Percentiles rank a stretch among this genome's conserved stretches.
Evolutionary conservation across 2,888 invertebrate genomes (phyloP).

Genomic region (Ceraclea dissimilis): DNA sequence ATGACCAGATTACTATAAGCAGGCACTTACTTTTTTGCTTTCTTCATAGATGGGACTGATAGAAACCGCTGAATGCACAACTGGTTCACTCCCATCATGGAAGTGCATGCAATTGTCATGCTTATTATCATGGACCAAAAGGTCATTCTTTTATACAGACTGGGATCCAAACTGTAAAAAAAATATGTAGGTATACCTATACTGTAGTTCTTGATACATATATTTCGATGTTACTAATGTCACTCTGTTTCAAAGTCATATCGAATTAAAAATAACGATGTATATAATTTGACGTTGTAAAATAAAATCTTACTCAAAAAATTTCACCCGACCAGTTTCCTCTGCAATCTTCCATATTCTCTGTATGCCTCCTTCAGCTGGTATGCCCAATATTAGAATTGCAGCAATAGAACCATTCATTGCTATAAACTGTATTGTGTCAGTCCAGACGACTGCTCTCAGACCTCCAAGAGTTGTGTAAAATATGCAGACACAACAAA

Average conservation of each 20-base stretch:
- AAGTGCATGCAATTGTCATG: slow-evolving; percentile 48
- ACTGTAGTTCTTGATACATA: no score
- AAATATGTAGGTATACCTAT: no score
- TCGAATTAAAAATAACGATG: no score
- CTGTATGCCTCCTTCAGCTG: slow-evolving; percentile 47
- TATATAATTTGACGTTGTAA: no score
- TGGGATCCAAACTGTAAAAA: slow-evolving; percentile 48
- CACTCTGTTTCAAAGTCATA: no score
- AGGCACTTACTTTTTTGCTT: slow-evolving; percentile 45
- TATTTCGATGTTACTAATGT: no score
- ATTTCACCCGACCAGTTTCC: slow-evolving; percentile 49
- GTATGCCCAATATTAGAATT: slow-evolving; percentile 50
- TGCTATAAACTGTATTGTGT: slow-evolving; percentile 51
- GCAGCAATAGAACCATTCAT: slow-evolving; percentile 48
- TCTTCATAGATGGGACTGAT: slow-evolving; percentile 48
- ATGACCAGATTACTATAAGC: no score
- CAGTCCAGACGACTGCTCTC: slow-evolving; percentile 60
- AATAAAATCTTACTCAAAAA: slow-evolving; percentile 51
- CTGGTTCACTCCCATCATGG: slow-evolving; percentile 50
- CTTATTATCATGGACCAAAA: slow-evolving; percentile 55
- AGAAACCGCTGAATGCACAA: slow-evolving; percentile 53
- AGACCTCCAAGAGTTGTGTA: slow-evolving; percentile 66
- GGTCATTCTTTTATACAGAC: slow-evolving; percentile 51
- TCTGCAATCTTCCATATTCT: slow-evolving; percentile 50
- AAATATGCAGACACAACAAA: slow-evolving; percentile 67